These are phyloP conservation scores for Acanthisitta chloris DNA, from an alignment of 2,113 vertebrate species.

Conservation along the genomic window DNA sequence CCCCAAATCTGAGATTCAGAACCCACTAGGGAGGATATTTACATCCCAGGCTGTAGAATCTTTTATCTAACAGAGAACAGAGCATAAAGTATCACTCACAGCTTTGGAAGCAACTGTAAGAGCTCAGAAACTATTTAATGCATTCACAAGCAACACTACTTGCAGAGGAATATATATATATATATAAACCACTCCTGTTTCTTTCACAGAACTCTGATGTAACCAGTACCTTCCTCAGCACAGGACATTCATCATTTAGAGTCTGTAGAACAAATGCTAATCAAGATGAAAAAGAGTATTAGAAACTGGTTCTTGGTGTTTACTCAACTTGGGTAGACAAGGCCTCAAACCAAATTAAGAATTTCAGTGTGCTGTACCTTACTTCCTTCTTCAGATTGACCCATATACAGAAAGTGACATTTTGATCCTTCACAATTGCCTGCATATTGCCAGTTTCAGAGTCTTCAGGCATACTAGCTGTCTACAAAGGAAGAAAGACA, in stretches of 20 bases:
- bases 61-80: background rate
- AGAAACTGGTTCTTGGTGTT: background rate
- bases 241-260: background rate
- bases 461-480: conserved; percentile 74
- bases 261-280: background rate
- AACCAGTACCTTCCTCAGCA: background rate
- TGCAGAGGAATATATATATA: background rate
- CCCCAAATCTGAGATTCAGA: background rate
- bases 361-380: conserved; percentile 69
- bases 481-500: conserved; percentile 61
- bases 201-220: background rate
- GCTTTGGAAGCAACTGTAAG: background rate
- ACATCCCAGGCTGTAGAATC: background rate
- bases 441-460: conserved; percentile 90
- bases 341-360: background rate
- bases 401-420: conserved; percentile 86
- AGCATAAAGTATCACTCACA: background rate
- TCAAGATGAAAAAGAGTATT: background rate
- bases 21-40: background rate
- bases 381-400: conserved; percentile 89
- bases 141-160: background rate
- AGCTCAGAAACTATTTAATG: background rate
- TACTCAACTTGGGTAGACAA: background rate
- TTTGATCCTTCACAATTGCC: conserved; percentile 75
- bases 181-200: background rate